Evolutionary conservation across 1,140 invertebrate species (phyloP).

Genomic region (Chlorops oryzae): DNA sequence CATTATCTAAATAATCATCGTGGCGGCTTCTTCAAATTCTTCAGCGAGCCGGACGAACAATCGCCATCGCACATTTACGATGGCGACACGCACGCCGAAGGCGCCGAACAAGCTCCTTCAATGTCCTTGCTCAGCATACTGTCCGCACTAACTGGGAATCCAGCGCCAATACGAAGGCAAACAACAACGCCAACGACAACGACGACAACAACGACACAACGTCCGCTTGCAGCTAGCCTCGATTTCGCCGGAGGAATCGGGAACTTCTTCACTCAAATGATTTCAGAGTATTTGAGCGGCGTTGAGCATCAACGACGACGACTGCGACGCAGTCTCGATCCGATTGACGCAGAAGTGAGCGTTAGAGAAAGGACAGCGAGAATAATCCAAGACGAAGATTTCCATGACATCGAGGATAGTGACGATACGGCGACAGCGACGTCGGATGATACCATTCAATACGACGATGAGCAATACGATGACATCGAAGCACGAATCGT

Average conservation of each 20-base stretch:
- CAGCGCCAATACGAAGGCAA: conserved; percentile 18
- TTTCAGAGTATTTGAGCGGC: conserved; percentile 39
- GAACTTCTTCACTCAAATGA: conserved; percentile 38
- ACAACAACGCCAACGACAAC: conserved; percentile 25
- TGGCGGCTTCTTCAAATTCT: conserved; percentile 76
- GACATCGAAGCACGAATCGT: conserved; percentile 4
- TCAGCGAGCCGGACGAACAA: conserved; percentile 52
- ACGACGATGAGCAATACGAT: neutral
- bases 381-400: conserved; percentile 18
- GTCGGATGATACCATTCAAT: conserved; percentile 8
- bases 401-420: conserved; percentile 37
- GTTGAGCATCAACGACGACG: conserved; percentile 33
- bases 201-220: conserved; percentile 11
- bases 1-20: conserved; percentile 80
- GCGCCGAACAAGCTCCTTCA: too few relatives aligned
- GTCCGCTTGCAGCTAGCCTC: conserved; percentile 4
- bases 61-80: conserved; percentile 16
- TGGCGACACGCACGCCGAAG: neutral
- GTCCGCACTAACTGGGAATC: conserved; percentile 34
- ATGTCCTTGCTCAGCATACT: conserved; percentile 39
- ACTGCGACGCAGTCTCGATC: conserved; percentile 9
- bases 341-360: conserved; percentile 15
- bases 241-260: conserved; percentile 40
- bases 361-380: neutral
- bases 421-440: conserved; percentile 27